These are phyloP conservation scores for Oryctes rhinoceros DNA, from an alignment of 1,140 invertebrate species.

Conservation along the genomic window DNA sequence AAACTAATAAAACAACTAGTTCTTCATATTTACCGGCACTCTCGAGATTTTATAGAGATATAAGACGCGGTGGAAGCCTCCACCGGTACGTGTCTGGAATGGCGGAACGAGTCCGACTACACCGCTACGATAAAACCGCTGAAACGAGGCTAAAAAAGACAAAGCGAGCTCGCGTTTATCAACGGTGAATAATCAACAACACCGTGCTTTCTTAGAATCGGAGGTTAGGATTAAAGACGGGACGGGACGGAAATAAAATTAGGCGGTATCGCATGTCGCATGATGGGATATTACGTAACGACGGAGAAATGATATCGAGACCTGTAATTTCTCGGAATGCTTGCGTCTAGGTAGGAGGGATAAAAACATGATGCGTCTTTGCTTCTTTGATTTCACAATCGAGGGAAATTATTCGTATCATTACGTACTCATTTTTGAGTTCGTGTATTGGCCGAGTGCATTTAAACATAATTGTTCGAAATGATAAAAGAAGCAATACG, in stretches of 20 bases:
- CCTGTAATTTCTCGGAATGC: not conserved
- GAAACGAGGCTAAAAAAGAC: not conserved
- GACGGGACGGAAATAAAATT: not conserved
- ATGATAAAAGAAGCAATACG: too few species aligned
- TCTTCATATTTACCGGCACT: slow-evolving; percentile 13
- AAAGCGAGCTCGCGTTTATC: not conserved
- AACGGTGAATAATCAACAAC: slow-evolving; percentile 1
- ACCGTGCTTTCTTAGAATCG: not conserved
- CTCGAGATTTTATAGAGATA: not conserved
- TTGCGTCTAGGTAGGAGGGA: too few species aligned
- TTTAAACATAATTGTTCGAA: too few species aligned
- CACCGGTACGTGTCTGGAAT: not conserved
- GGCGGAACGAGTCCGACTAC: not conserved
- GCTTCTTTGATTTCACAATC: too few species aligned
- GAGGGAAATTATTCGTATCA: too few species aligned
- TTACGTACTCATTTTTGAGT: too few species aligned
- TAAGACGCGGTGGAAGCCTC: not conserved
- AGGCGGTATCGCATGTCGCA: not conserved
- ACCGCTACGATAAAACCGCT: not conserved
- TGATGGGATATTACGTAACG: not conserved
- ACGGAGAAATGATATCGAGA: not conserved
- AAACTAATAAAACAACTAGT: slow-evolving; percentile 18
- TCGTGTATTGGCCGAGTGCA: too few species aligned
- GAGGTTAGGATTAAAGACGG: not conserved
- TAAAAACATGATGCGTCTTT: too few species aligned